Evolutionary conservation across 2,888 invertebrate genomes (phyloP), one percentile per base, ranked within the genome.

Genomic region (Drosophila differens): DNA sequence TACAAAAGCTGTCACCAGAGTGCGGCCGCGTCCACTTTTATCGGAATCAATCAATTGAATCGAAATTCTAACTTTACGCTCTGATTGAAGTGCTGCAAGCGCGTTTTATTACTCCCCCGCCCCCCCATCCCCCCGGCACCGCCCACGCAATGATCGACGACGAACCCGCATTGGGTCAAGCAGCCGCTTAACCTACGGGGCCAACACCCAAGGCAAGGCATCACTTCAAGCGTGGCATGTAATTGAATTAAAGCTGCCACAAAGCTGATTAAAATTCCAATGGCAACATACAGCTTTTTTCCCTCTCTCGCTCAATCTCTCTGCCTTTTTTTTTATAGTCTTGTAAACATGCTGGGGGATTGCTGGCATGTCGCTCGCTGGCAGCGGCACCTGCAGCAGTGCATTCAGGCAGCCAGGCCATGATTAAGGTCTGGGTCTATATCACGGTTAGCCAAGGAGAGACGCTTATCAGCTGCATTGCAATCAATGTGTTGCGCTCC

Each of bases 181-280:
- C 72, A 71, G 61, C 54, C 53, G 77, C 67, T 78, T 76, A 81
- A 78, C 72, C 79, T 71, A 59, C 62, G 62, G 53, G 49, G 68
- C 77, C 73, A 73, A 70, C 77, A 66, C 66, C 66, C 69, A 65
- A 57, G 22, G 30, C 28, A 28, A 6, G 16, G 39, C 76, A 72
- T 51, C 69, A 73, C 62, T 75, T 85, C 89, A 77, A 88, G 88
- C 85, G 90, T 88, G 88, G 72, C 90, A 77, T 87, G 87, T 87
- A 90, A 90, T 90, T 87, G 87, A 81, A 90, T 89, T 84, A 77
- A 89, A 85, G 70, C 66, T 72, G 82, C 68, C 60, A 52, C 74
- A 70, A 73, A 82, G 75, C 89, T 90, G 87, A 90, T 90, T 87
- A 87, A 90, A 88, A 88, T 88, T 88, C 87, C 90, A 82, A 65